Conservation (phyloP, 1,140 invertebrate genomes). For the Liolophura sinensis region DNA sequence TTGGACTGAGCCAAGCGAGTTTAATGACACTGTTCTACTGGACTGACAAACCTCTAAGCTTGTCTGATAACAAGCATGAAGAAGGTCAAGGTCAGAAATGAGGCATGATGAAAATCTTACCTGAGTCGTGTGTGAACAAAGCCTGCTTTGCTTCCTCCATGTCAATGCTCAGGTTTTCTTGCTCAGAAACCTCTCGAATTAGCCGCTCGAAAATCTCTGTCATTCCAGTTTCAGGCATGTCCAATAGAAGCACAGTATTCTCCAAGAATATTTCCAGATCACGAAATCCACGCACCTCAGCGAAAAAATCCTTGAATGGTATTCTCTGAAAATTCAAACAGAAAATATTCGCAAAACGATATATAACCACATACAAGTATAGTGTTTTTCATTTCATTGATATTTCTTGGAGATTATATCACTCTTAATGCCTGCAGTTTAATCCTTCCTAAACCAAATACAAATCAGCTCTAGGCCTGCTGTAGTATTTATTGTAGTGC, state of each 20-base stretch:
- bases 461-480: too few relatives aligned
- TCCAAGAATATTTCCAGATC: slow-evolving; percentile 68
- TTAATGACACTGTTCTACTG: background rate
- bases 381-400: too few relatives aligned
- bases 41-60: background rate
- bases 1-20: too few relatives aligned
- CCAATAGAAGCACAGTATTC: slow-evolving; percentile 65
- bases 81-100: too few relatives aligned
- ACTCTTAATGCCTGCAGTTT: too few relatives aligned
- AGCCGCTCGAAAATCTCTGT: slow-evolving; percentile 64
- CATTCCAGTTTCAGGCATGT: slow-evolving; percentile 64
- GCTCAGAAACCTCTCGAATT: slow-evolving; percentile 55
- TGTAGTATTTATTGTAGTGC: too few relatives aligned
- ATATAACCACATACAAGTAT: too few relatives aligned
- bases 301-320: slow-evolving; percentile 69
- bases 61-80: background rate
- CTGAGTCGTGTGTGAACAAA: slow-evolving; percentile 66
- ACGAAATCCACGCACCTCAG: slow-evolving; percentile 66
- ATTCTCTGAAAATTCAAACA: slow-evolving; percentile 60
- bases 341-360: background rate
- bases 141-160: slow-evolving; percentile 61
- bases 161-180: slow-evolving; percentile 37
- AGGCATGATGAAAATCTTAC: slow-evolving; percentile 27
- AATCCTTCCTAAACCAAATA: too few relatives aligned
- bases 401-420: too few relatives aligned